These are phyloP conservation scores for Decapterus maruadsi DNA, from an alignment of 2,797 vertebrate genomes.

Conservation along the genomic window DNA sequence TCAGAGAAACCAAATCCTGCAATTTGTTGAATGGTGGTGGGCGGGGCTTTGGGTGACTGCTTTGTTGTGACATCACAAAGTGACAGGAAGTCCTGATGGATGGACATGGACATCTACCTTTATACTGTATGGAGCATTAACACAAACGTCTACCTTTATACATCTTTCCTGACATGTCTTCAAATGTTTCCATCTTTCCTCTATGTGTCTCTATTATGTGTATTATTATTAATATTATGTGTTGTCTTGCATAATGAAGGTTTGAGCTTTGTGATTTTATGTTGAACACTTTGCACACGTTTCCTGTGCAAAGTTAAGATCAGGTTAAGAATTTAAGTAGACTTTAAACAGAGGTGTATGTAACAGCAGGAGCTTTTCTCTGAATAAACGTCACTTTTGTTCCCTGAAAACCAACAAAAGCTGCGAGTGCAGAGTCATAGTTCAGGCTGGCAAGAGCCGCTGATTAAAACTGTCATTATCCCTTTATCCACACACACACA, in stretches of 20 bases:
- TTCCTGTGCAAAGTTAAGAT: slow-evolving; percentile 12
- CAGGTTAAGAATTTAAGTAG: slow-evolving; percentile 6
- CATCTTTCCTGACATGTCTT: background rate
- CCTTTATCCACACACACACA: slow-evolving; percentile 20
- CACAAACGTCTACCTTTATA: no score
- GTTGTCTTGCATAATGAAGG: background rate
- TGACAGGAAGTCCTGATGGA: no score
- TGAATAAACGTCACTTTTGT: slow-evolving; percentile 31
- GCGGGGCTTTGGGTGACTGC: no score
- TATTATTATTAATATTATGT: no score
- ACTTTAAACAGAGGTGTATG: slow-evolving; percentile 10
- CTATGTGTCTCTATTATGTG: no score
- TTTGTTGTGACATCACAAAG: no score
- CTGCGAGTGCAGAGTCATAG: slow-evolving; percentile 18
- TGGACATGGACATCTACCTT: no score
- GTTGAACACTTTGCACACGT: background rate
- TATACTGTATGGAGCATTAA: no score
- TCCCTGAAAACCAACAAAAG: slow-evolving; percentile 22
- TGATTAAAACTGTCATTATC: slow-evolving; percentile 59
- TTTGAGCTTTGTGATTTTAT: slow-evolving; percentile 3
- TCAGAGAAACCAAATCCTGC: no score
- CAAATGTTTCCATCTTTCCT: no score
- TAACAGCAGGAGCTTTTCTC: slow-evolving; percentile 19
- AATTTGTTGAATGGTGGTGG: no score
- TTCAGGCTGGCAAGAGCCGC: slow-evolving; percentile 13